Percentiles rank a stretch among this genome's conserved stretches.
Evolutionary conservation across 2,888 invertebrate genomes (phyloP).

Genomic region (Dynastes maya): DNA sequence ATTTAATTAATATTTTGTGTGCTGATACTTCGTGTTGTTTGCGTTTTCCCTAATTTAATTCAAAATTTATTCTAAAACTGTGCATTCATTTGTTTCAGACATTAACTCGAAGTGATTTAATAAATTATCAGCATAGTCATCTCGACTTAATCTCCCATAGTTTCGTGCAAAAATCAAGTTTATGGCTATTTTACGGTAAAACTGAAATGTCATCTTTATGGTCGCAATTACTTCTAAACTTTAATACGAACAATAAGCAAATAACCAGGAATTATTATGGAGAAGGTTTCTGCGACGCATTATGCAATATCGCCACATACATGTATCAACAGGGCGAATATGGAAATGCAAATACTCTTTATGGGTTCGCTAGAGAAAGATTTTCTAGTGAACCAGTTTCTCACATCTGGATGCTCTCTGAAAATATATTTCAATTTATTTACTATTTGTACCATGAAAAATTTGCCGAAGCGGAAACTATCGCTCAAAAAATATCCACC

Average conservation of each 20-base stretch:
- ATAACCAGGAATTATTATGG: constrained; percentile 63
- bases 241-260: constrained; percentile 78
- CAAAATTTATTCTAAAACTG: too few species aligned
- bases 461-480: constrained; percentile 81
- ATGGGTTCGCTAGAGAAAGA: constrained; percentile 76
- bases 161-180: constrained; percentile 85
- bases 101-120: constrained; percentile 86
- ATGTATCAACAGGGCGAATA: constrained; percentile 75
- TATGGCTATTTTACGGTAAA: constrained; percentile 93
- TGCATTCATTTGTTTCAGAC: constrained; percentile 74
- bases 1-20: too few species aligned
- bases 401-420: constrained; percentile 79
- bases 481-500: constrained; percentile 79
- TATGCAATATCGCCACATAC: constrained; percentile 78
- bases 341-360: constrained; percentile 73
- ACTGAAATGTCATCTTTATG: constrained; percentile 87
- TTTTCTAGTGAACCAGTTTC: constrained; percentile 78
- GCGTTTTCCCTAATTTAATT: too few species aligned
- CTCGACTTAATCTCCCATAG: constrained; percentile 87
- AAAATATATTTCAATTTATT: constrained; percentile 72
- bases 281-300: constrained; percentile 80
- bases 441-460: constrained; percentile 72
- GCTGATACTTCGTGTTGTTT: too few species aligned
- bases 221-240: constrained; percentile 84
- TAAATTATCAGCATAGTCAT: constrained; percentile 89